Base-by-base conservation (phyloP, 2,113 vertebrate genomes). In the Cyanocitta stelleri region DNA sequence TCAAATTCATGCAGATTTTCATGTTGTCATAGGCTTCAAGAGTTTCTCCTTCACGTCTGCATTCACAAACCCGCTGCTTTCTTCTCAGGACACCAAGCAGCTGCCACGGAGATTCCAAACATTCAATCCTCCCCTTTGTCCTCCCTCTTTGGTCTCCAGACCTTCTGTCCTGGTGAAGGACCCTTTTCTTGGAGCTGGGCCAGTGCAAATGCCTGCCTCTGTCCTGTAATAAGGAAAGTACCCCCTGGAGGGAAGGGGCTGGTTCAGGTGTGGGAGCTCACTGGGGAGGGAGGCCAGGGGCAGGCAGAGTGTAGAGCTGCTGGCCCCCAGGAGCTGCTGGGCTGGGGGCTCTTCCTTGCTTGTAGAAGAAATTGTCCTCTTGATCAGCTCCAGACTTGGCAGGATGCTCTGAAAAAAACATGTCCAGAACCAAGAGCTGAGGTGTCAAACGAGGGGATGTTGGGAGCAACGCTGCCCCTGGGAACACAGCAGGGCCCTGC, bases 151-250 rank as follows among this genome's bases (percentile, higher is more conserved):
- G 20, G 26, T 46, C 64, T 87, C 85, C 43, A 55, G 30, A 11
- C 1, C 9, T 55, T 89, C 76, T 26, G 0, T 68, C 17, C 27
- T 5, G 1, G 32, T 44, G 44, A 51, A 7, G 54, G 73, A 41
- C 1, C 3, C 30, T 3, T 48, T 64, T 19, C 4, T 51, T 26
- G 16, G 48, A 18, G 39, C 58, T 1, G 79, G 85, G 49, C 39
- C 77, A 2, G 55, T 10, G 71, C 24, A 73, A 6, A 98, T 83
- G 22, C 58, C 11, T 63, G 71, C 94, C 46, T 97, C 92, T 1
- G 88, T 97, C 71, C 93, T 96, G 67, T 97, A 97, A 77, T 89
- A 97, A 12, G 96, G 94, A 4, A 92, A 62, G 3, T 82, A 95
- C 6, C 73, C 93, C 0, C 7, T 3, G 33, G 39, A 69, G 56